Conservation (phyloP, 1,140 invertebrate species). For the Hyles euphorbiae region DNA sequence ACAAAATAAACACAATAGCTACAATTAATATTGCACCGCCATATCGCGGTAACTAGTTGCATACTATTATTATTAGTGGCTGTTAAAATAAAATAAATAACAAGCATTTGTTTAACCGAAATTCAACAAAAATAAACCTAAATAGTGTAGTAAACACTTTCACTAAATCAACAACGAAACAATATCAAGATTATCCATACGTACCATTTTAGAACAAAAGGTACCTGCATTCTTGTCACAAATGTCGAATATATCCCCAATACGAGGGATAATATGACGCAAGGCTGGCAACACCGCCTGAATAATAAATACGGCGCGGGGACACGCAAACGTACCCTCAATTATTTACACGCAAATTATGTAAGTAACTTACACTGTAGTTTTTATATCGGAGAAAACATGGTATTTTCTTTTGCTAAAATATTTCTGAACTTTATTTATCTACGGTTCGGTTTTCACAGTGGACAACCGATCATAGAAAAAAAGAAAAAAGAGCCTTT, state of each 20-base stretch:
- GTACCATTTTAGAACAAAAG: slow-evolving; percentile 11
- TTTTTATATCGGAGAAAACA: slow-evolving; percentile 11
- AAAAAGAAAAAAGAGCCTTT: no score
- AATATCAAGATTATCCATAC: slow-evolving; percentile 4
- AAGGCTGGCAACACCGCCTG: slow-evolving; percentile 58
- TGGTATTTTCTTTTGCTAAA: neutral
- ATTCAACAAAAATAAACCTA: no score
- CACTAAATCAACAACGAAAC: slow-evolving; percentile 1
- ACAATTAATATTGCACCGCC: no score
- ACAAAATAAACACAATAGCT: no score
- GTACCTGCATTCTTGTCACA: slow-evolving; percentile 49
- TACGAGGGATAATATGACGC: slow-evolving; percentile 68
- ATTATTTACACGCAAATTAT: slow-evolving; percentile 71
- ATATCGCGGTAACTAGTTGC: no score
- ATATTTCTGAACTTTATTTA: no score
- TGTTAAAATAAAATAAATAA: neutral
- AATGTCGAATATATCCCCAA: slow-evolving; percentile 60
- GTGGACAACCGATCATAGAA: no score
- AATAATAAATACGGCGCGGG: slow-evolving; percentile 63
- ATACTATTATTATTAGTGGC: neutral
- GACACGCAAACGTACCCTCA: slow-evolving; percentile 49
- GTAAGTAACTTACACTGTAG: slow-evolving; percentile 38
- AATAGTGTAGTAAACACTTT: neutral
- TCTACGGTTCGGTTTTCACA: no score
- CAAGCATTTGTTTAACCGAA: no score